Conservation (phyloP, 2,797 vertebrate species). For the Sebastes minor region DNA sequence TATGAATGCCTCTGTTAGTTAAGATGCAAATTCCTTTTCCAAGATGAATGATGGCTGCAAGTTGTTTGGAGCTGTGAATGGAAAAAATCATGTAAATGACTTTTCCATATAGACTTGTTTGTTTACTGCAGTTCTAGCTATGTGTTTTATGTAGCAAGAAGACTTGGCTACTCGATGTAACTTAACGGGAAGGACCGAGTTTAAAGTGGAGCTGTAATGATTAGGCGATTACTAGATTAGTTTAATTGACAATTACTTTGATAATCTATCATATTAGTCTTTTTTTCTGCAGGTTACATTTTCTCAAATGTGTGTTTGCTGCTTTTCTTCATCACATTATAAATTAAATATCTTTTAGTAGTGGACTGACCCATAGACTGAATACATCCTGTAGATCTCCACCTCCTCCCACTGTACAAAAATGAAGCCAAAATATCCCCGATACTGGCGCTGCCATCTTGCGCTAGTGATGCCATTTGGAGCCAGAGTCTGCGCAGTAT, state of each 20-base stretch:
- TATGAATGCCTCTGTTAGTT: conserved; percentile 62
- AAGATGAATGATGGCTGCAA: conserved; percentile 47
- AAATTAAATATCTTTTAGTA: background rate
- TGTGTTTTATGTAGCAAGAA: conserved; percentile 17
- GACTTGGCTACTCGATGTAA: background rate
- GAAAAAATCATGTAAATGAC: conserved; percentile 40
- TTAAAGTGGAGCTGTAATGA: conserved; percentile 10
- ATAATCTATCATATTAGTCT: background rate
- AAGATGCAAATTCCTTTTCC: conserved; percentile 67
- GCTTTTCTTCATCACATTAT: background rate
- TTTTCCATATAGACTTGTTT: background rate
- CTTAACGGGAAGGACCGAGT: conserved; percentile 15
- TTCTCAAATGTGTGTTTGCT: background rate
- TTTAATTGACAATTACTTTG: background rate
- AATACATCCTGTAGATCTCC: background rate
- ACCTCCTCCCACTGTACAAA: background rate
- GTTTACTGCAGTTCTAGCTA: background rate
- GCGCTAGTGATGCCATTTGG: background rate
- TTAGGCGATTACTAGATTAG: background rate
- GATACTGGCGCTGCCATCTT: background rate
- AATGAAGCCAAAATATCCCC: background rate
- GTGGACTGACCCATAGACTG: background rate
- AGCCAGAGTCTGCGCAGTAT: background rate
- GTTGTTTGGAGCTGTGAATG: conserved; percentile 24
- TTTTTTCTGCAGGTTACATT: background rate